Percentiles rank a stretch among this genome's conserved stretches.
These are phyloP conservation scores for Myotis vivesi DNA, from an alignment of 2,797 vertebrate species.

Conservation along the genomic window DNA sequence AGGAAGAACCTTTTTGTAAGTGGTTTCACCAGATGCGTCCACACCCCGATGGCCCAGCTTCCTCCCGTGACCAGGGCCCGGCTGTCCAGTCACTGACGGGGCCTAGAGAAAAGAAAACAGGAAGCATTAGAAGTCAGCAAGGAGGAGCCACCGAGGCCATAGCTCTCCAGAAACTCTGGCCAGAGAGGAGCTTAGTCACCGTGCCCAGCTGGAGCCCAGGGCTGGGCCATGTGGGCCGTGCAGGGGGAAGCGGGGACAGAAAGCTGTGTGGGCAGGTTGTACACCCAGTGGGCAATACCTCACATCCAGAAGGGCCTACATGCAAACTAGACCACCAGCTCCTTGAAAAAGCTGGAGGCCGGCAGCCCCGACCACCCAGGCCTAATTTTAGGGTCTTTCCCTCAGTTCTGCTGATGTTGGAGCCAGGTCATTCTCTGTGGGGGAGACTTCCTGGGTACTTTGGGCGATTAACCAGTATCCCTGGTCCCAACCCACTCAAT, in stretches of 20 bases:
- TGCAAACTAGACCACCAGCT: not conserved
- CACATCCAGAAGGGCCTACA: not conserved
- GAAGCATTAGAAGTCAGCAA: too few relatives aligned
- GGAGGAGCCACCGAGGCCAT: not conserved
- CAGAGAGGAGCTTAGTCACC: not conserved
- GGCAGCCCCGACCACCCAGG: not conserved
- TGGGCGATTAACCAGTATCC: too few relatives aligned
- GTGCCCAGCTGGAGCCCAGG: not conserved
- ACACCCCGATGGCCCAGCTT: slow-evolving; percentile 97
- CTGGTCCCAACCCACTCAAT: not conserved
- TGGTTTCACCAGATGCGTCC: slow-evolving; percentile 97
- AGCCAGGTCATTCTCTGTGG: too few relatives aligned
- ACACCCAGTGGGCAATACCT: too few relatives aligned
- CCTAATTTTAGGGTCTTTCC: not conserved
- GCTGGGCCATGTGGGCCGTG: not conserved
- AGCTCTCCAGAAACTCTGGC: not conserved
- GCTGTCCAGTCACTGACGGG: slow-evolving; percentile 88
- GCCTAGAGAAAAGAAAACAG: slow-evolving; percentile 83
- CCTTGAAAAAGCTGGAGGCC: not conserved
- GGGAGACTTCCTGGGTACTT: not conserved
- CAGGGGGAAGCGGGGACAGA: not conserved
- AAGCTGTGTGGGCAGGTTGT: not conserved
- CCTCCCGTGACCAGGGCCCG: slow-evolving; percentile 88
- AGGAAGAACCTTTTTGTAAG: slow-evolving; percentile 95
- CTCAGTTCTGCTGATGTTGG: not conserved